Evolutionary conservation across 2,113 vertebrate genomes (phyloP), one percentile per base, ranked within the genome.

Genomic region (Siniperca knerii): DNA sequence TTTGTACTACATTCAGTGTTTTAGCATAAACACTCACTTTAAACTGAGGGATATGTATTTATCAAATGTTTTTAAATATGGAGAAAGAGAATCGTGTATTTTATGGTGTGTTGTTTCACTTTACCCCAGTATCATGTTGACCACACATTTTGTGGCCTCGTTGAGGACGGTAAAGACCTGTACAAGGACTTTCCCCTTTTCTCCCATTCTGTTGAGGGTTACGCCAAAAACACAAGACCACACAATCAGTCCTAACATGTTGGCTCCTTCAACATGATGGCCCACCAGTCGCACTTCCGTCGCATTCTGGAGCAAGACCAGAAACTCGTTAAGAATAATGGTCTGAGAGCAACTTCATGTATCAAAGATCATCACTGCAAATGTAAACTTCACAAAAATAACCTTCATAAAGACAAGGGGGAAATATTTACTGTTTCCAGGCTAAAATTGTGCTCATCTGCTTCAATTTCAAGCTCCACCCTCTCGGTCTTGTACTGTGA

Each of bases 201-300:
- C 29, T 9, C 52, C 61, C 0, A 48, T 11, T 15, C 0, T 33
- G 8, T 25, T 44, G 16, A 86, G 4, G 13, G 0, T 1, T 33
- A 69, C 0, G 62, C 75, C 68, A 16, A 62, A 55, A 40, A 74
- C 8, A 8, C 74, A 82, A 13, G 68, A 50, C 74, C 74, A 82
- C 25, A 78, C 11, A 18, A 82, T 74, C 68, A 87, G 54, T 8
- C 69, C 79, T 20, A 62, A 1, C 8, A 4, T 40, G 75, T 86
- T 62, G 79, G 54, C 0, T 60, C 68, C 60, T 0, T 58, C 16
- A 3, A 73, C 13, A 35, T 13, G 35, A 0, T 16, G 2, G 7
- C 33, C 60, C 60, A 8, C 0, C 35, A 48, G 8, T 50, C 0
- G 21, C 6, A 67, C 6, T 11, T 25, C 12, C 7, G 66, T 52